These are phyloP conservation scores for Naso thynnoides DNA, from an alignment of 2,797 vertebrate genomes.

Conservation along the genomic window DNA sequence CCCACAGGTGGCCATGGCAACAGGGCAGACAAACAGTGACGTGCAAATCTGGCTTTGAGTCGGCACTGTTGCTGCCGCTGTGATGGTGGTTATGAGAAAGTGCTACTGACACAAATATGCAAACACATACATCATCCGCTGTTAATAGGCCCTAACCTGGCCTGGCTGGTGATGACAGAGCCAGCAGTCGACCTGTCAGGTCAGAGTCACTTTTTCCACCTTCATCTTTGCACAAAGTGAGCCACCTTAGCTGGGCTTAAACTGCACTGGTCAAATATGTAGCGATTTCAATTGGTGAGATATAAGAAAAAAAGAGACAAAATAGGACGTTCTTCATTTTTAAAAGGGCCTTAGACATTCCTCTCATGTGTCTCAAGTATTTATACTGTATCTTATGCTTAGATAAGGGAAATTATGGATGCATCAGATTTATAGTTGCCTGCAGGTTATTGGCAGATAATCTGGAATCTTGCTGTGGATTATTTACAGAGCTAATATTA, in stretches of 20 bases:
- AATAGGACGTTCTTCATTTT: slow-evolving; percentile 12
- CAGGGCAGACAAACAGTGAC: slow-evolving; percentile 66
- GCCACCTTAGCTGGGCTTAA: slow-evolving; percentile 14
- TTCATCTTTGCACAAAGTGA: slow-evolving; percentile 39
- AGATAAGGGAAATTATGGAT: too few species aligned
- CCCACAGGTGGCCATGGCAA: slow-evolving; percentile 61
- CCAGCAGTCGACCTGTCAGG: slow-evolving; percentile 57
- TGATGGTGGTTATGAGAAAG: slow-evolving; percentile 62
- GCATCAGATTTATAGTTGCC: too few species aligned
- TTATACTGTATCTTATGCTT: too few species aligned
- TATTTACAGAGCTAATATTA: too few species aligned
- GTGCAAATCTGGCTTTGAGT: slow-evolving; percentile 55
- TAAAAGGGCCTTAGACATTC: slow-evolving; percentile 8
- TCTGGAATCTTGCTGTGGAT: too few species aligned
- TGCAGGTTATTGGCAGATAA: too few species aligned
- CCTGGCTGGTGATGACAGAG: slow-evolving; percentile 63
- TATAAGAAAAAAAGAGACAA: slow-evolving; percentile 24
- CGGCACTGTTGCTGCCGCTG: slow-evolving; percentile 36
- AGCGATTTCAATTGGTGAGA: slow-evolving; percentile 7
- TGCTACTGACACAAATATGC: slow-evolving; percentile 70
- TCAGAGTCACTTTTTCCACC: slow-evolving; percentile 70
- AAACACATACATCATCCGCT: slow-evolving; percentile 72
- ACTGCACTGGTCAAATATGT: slow-evolving; percentile 18
- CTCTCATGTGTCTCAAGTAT: slow-evolving; percentile 7
- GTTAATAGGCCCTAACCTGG: slow-evolving; percentile 67